Conservation (phyloP, 2,797 vertebrate species). For the Brachyrhaphis roseni region DNA sequence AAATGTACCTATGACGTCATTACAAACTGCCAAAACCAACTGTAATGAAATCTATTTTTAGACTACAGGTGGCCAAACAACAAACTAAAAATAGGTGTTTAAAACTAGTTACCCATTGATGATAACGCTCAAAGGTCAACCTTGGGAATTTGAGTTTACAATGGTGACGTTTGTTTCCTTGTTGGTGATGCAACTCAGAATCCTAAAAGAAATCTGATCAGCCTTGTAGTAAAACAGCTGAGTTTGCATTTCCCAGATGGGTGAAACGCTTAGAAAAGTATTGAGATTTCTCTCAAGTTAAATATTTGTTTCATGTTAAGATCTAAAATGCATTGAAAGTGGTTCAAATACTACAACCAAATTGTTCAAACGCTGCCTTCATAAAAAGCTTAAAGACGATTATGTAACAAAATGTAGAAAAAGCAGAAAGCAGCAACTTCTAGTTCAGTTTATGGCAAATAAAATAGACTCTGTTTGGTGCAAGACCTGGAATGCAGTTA, state of each 20-base stretch:
- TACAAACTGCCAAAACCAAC: not conserved
- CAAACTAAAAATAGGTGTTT: not conserved
- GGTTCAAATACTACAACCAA: too few relatives aligned
- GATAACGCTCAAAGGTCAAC: too few relatives aligned
- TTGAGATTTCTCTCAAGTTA: not conserved
- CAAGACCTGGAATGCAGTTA: not conserved
- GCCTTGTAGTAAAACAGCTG: not conserved
- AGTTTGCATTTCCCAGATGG: not conserved
- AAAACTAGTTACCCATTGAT: not conserved
- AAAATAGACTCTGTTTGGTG: not conserved
- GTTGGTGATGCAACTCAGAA: not conserved
- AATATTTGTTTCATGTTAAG: not conserved
- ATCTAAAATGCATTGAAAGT: not conserved
- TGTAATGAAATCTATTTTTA: not conserved
- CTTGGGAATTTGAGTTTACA: not conserved
- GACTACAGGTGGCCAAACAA: not conserved
- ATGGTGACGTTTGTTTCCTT: not conserved
- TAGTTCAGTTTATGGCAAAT: not conserved
- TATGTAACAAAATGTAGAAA: not conserved
- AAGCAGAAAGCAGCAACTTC: not conserved
- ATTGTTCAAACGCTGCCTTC: not conserved
- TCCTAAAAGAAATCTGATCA: not conserved
- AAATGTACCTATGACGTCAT: not conserved
- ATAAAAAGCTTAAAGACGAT: not conserved
- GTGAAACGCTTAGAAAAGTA: not conserved